Evolutionary conservation across 2,888 invertebrate genomes (phyloP), one percentile per base, ranked within the genome.

Genomic region (Psococerastis gibbosa): DNA sequence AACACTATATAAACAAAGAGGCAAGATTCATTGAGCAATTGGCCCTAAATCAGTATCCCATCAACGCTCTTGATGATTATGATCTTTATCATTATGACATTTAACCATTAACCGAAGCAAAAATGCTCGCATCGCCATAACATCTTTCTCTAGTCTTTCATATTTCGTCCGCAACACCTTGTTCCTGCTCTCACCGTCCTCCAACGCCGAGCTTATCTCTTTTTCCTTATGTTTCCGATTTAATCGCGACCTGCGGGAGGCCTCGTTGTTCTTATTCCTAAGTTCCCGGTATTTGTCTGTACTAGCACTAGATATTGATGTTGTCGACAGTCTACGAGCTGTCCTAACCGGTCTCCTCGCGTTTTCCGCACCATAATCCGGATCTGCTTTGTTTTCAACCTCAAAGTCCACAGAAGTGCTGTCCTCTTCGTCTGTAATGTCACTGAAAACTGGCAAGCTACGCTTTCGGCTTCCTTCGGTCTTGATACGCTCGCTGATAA

Each of bases 191-290:
- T 73, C 71, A 47, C 80, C 60, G 41, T 71, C 67, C 18, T 65
- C 57, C 2, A 68, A 69, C 48, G 63, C 56, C 42, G 61, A 59
- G 50, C 65, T 60, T 68, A 72, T 70, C 52, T 73, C 71, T 15
- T 52, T 50, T 50, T 73, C 71, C 47, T 68, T 69, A 2, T 60
- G 56, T 60, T 78, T 80, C 50, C 79, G 69, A 54, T 78, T 80
- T 64, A 74, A 70, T 49, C 81, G 64, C 2, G 80, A 80, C 52
- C 73, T 70, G 52, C 80, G 68, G 33, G 81, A 81, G 34, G 81
- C 80, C 60, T 79, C 79, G 56, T 82, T 82, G 60, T 82, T 82
- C 57, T 78, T 78, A 55, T 78, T 76, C 45, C 82, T 63, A 49
- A 77, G 65, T 54, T 78, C 76, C 42, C 77, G 64, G 57, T 81